These are phyloP conservation scores for Hycleus cichorii DNA, from an alignment of 1,140 invertebrate species.

Conservation along the genomic window DNA sequence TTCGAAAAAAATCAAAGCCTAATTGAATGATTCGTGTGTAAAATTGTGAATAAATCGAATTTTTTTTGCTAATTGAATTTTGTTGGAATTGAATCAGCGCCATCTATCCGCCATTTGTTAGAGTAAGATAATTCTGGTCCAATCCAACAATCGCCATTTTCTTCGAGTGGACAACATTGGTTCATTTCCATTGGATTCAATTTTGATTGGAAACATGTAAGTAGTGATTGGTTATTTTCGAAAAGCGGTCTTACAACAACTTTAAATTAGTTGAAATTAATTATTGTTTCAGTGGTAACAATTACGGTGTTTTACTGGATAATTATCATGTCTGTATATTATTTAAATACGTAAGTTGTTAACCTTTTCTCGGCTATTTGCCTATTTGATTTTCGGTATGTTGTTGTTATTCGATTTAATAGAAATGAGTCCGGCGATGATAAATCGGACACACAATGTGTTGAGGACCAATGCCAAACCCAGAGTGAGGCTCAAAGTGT, in stretches of 20 bases:
- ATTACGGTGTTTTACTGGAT: too few relatives aligned
- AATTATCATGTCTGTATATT: conserved; percentile 14
- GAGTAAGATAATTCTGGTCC: neutral
- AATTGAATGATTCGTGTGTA: neutral
- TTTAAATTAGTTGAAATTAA: conserved; percentile 1
- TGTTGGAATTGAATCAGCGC: neutral
- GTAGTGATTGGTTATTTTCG: conserved; percentile 21
- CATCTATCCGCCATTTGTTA: neutral
- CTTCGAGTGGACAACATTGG: neutral
- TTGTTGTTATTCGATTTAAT: conserved; percentile 2
- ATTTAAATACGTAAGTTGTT: conserved; percentile 17
- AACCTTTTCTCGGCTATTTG: neutral
- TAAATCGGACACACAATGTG: conserved; percentile 28
- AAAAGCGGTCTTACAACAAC: neutral
- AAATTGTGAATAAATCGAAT: neutral
- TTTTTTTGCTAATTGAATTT: neutral
- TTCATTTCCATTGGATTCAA: conserved; percentile 4
- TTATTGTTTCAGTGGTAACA: too few relatives aligned
- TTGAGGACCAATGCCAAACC: conserved; percentile 34
- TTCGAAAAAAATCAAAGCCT: neutral
- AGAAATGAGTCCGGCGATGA: conserved; percentile 19
- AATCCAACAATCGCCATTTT: conserved; percentile 1
- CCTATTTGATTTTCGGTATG: too few relatives aligned
- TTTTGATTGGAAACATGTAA: conserved; percentile 16
- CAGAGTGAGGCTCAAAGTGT: conserved; percentile 55